Evolutionary conservation across 92 coral and sea anemone species (phyloP).

Genomic region (Bergia puertoricense): DNA sequence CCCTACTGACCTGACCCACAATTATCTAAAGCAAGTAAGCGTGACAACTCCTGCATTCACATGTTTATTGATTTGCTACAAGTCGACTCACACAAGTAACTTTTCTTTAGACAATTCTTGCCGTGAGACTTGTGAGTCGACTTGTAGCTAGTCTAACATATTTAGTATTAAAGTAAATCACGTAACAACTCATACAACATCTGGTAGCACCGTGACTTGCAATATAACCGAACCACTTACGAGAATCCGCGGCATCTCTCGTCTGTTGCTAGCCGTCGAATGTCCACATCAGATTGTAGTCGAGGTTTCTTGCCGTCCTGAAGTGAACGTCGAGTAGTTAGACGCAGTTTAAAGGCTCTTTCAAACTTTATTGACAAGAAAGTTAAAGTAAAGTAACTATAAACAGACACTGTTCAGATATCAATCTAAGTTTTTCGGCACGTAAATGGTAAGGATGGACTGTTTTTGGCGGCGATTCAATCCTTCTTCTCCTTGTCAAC

Average conservation of each 20-base stretch:
- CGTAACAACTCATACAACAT: too few relatives aligned
- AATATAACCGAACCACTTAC: slow-evolving; percentile 57
- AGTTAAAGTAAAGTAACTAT: background rate
- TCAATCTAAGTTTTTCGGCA: background rate
- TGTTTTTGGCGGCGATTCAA: background rate
- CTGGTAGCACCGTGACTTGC: background rate
- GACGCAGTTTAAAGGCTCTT: background rate
- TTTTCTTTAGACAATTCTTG: too few relatives aligned
- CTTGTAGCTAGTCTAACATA: too few relatives aligned
- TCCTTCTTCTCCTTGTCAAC: too few relatives aligned
- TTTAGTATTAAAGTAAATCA: too few relatives aligned
- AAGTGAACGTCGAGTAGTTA: background rate
- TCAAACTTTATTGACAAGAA: background rate
- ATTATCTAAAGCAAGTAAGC: too few relatives aligned
- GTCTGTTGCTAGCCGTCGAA: slow-evolving; percentile 69
- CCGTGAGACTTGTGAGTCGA: too few relatives aligned
- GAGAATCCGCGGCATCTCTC: slow-evolving; percentile 81
- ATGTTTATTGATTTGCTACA: too few relatives aligned
- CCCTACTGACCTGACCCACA: too few relatives aligned
- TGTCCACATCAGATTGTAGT: slow-evolving; percentile 74
- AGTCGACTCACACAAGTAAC: too few relatives aligned
- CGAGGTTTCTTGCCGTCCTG: slow-evolving; percentile 85
- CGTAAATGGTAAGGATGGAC: background rate
- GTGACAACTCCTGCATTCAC: too few relatives aligned
- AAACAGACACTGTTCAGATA: background rate